Conservation (phyloP, 2,797 vertebrate genomes). For the Squalus acanthias region DNA sequence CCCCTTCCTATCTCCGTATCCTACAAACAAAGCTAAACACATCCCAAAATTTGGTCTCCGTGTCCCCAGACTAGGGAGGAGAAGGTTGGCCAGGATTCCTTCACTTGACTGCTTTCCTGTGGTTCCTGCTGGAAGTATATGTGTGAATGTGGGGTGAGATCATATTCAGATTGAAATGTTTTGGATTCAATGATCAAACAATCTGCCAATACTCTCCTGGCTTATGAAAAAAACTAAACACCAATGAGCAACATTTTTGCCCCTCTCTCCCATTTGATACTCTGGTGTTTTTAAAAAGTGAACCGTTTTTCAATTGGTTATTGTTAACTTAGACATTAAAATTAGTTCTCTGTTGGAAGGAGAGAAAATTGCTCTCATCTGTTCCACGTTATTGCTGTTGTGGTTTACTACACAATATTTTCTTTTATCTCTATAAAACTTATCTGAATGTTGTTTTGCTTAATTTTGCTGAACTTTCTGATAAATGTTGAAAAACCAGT, state of each 20-base stretch:
- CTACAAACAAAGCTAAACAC: neutral
- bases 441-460: neutral
- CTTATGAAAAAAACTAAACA: neutral
- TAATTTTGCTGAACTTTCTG: neutral
- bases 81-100: neutral
- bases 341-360: neutral
- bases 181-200: neutral
- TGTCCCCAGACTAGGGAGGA: neutral
- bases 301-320: neutral
- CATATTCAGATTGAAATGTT: neutral
- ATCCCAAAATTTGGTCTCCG: neutral
- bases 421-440: neutral
- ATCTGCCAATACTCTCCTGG: neutral
- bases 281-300: neutral
- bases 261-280: neutral
- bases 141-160: neutral
- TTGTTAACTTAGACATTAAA: neutral
- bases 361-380: neutral
- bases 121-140: neutral
- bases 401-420: neutral
- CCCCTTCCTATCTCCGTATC: neutral
- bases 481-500: neutral
- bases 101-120: neutral
- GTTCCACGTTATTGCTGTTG: neutral
- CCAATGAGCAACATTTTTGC: neutral